A percentile compares a stretch with the other conserved stretches of the same genome.
phyloP scores from a whole-genome alignment of 2,113 vertebrate species.

The Columba livia region DNA sequence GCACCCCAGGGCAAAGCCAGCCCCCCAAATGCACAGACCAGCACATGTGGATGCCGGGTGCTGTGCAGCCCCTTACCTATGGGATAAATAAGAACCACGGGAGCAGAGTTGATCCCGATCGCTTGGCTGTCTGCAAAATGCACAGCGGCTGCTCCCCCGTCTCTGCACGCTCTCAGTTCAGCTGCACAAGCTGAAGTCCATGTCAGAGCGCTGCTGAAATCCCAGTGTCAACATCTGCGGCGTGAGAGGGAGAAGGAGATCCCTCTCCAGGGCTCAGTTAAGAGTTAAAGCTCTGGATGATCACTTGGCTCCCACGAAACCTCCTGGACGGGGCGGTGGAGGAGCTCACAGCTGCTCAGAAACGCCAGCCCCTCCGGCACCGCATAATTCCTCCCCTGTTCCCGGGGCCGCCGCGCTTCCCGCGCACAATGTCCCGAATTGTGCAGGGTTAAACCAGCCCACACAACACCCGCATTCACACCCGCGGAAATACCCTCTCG shows the following conservation, averaged over 20 bases:
- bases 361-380: constrained; percentile 35
- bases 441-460: constrained; percentile 42
- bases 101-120: not conserved
- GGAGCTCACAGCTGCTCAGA: constrained; percentile 65
- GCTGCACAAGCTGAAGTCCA: not conserved
- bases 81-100: accelerated
- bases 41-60: accelerated
- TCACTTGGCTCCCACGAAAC: constrained; percentile 18
- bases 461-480: constrained; percentile 66
- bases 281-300: constrained; percentile 59
- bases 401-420: constrained; percentile 30
- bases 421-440: constrained; percentile 61
- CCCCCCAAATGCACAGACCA: accelerated
- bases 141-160: not conserved
- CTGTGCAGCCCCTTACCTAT: not conserved
- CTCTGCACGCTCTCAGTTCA: not conserved
- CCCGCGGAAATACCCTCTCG: not conserved
- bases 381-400: constrained; percentile 72
- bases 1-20: not conserved
- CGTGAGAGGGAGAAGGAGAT: not conserved
- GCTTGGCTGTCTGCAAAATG: accelerated
- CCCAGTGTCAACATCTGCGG: not conserved
- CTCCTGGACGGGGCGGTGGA: not conserved
- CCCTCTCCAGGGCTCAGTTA: not conserved
- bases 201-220: not conserved